phyloP scores from a whole-genome alignment of 2,113 vertebrate species.

The Mesoclemmys tuberculata region DNA sequence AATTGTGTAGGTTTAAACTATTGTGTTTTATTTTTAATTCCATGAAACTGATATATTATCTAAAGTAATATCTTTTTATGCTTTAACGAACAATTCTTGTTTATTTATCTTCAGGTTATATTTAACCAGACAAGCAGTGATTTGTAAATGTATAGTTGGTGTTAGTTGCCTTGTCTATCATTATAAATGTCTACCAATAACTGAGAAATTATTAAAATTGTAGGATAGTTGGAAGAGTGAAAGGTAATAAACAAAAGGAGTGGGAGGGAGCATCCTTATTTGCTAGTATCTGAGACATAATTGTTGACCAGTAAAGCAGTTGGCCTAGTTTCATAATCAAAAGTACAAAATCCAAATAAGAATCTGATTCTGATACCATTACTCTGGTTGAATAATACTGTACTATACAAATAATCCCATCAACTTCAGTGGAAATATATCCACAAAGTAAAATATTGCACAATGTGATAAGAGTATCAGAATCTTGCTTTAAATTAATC shows the following conservation, averaged over 20 bases:
- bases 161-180: neutral
- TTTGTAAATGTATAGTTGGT: neutral
- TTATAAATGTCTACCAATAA: neutral
- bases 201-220: neutral
- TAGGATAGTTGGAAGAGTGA: neutral
- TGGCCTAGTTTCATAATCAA: neutral
- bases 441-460: too few relatives aligned
- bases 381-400: neutral
- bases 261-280: neutral
- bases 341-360: neutral
- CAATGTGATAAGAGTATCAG: neutral
- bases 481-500: neutral
- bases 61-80: neutral
- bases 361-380: neutral
- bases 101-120: neutral
- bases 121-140: neutral
- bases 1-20: neutral
- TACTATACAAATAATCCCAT: neutral
- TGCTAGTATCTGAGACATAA: neutral
- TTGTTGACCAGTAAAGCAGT: neutral
- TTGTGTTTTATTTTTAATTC: neutral
- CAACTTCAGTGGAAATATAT: neutral
- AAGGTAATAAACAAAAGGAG: neutral
- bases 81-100: neutral
- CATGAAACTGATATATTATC: neutral